These are phyloP conservation scores for Chrysogorgia sp. DNA, from an alignment of 92 coral and sea anemone genomes.

Conservation along the genomic window DNA sequence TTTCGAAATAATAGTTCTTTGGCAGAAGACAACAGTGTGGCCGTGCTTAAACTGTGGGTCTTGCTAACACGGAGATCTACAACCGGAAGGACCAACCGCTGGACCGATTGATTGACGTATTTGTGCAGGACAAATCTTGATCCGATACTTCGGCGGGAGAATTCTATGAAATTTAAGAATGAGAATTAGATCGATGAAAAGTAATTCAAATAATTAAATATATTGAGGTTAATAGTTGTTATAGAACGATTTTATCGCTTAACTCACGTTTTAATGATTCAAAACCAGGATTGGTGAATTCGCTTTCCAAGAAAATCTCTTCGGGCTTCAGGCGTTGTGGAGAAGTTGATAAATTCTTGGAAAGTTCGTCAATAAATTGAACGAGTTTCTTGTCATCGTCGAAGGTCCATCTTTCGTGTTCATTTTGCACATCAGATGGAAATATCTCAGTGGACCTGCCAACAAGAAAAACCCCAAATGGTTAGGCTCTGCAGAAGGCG, in stretches of 20 bases:
- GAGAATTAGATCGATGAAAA: neutral
- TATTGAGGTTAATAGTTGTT: neutral
- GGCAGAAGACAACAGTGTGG: slow-evolving; percentile 69
- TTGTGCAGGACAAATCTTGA: slow-evolving; percentile 93
- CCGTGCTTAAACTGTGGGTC: slow-evolving; percentile 79
- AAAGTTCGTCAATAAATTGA: slow-evolving; percentile 72
- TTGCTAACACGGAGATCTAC: slow-evolving; percentile 77
- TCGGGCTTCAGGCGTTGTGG: slow-evolving; percentile 95
- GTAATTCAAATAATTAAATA: neutral
- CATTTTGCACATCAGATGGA: slow-evolving; percentile 78
- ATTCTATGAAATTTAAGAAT: slow-evolving; percentile 44
- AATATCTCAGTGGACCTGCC: slow-evolving; percentile 75
- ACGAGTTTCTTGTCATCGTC: slow-evolving; percentile 78
- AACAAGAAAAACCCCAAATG: neutral
- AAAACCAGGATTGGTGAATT: slow-evolving; percentile 66
- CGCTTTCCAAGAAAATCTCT: slow-evolving; percentile 73
- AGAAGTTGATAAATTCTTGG: slow-evolving; percentile 79
- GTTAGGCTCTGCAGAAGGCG: neutral
- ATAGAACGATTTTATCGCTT: neutral
- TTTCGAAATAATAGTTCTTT: slow-evolving; percentile 85
- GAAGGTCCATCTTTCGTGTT: slow-evolving; percentile 78
- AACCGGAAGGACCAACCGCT: slow-evolving; percentile 80
- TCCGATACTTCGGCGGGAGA: slow-evolving; percentile 74
- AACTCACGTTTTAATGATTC: slow-evolving; percentile 69
- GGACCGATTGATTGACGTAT: slow-evolving; percentile 77